A percentile compares a stretch with the other conserved stretches of the same genome.
phyloP scores from a whole-genome alignment of 2,113 vertebrate genomes.

The Corythornis vintsioides region DNA sequence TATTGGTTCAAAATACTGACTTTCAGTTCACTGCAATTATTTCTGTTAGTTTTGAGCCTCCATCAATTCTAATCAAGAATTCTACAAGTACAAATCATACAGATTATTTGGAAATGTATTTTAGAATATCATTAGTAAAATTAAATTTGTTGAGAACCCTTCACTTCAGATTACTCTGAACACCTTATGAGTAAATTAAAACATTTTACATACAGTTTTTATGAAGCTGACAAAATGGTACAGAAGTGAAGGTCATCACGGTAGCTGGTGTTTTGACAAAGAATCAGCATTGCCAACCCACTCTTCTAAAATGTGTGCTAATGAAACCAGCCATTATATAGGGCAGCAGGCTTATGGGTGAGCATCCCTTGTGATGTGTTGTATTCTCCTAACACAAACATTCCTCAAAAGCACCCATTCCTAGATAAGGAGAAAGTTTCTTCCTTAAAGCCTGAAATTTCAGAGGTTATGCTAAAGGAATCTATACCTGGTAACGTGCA shows the following conservation, averaged over 20 bases:
- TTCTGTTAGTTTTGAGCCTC: neutral
- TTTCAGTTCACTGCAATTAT: neutral
- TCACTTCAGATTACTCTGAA: neutral
- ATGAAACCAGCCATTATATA: neutral
- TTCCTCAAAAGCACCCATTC: neutral
- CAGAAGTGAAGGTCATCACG: neutral
- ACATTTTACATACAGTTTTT: neutral
- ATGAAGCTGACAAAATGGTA: neutral
- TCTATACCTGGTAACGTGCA: neutral
- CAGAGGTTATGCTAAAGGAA: neutral
- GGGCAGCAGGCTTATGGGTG: neutral
- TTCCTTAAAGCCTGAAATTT: neutral
- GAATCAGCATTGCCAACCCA: neutral
- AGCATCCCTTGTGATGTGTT: fast-evolving
- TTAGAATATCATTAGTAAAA: neutral
- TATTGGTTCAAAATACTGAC: neutral
- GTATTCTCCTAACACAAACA: neutral
- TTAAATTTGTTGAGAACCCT: neutral
- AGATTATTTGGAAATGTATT: neutral
- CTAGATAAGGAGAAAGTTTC: neutral
- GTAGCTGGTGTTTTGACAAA: neutral
- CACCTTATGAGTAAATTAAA: neutral
- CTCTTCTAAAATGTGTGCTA: neutral
- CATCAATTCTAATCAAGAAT: neutral
- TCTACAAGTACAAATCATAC: neutral